phyloP scores from a whole-genome alignment of 2,888 invertebrate species.

The Drosophila maculinotata region DNA sequence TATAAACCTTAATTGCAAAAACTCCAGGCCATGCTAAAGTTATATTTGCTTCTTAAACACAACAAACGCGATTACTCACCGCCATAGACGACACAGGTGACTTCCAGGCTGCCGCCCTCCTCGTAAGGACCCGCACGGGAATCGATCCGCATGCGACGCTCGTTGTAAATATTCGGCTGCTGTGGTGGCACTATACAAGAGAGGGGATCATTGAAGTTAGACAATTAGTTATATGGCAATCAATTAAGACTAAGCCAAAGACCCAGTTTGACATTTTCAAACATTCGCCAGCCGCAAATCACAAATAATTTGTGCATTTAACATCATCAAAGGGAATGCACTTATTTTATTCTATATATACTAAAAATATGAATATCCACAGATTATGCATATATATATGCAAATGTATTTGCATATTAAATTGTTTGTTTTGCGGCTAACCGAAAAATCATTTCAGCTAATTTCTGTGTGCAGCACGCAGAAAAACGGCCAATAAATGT shows the following conservation, averaged over 20 bases:
- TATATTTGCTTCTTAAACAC: constrained; percentile 18
- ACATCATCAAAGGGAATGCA: constrained; percentile 49
- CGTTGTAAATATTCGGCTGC: constrained; percentile 89
- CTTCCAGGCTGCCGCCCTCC: constrained; percentile 89
- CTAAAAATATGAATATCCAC: background rate
- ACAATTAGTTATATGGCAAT: constrained; percentile 19
- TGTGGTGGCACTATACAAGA: constrained; percentile 88
- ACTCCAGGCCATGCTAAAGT: constrained; percentile 9
- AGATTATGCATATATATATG: constrained; percentile 11
- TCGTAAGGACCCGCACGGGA: constrained; percentile 89
- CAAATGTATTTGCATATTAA: constrained; percentile 52
- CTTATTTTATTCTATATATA: background rate
- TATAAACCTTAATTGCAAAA: constrained; percentile 62
- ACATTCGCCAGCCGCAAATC: constrained; percentile 58
- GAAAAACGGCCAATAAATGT: constrained; percentile 31
- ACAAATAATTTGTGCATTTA: constrained; percentile 50
- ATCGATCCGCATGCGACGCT: constrained; percentile 87
- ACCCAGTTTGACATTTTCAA: constrained; percentile 19
- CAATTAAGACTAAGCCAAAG: constrained; percentile 17
- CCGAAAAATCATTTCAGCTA: constrained; percentile 68
- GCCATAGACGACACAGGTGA: constrained; percentile 90
- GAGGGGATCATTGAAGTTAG: constrained; percentile 2
- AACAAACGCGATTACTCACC: constrained; percentile 86
- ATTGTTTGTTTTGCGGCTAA: constrained; percentile 64
- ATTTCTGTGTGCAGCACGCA: constrained; percentile 53